Evolutionary conservation across 1,140 invertebrate genomes (phyloP).

Genomic region (Panagrolaimus sp.): DNA sequence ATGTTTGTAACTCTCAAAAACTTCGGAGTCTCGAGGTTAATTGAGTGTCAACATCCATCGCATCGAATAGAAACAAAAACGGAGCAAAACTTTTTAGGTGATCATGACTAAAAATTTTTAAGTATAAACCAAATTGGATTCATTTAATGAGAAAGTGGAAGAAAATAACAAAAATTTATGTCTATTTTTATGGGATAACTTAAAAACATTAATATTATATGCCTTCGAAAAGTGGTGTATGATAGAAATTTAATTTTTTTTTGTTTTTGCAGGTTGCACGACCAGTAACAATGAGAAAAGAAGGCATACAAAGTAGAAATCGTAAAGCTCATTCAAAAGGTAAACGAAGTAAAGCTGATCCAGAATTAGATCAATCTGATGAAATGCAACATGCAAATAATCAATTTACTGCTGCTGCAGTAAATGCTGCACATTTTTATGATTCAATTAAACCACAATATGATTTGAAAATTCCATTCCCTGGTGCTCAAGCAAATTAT

Average conservation of each 20-base stretch:
- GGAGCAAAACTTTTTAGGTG: background rate
- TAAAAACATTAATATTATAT: too few relatives aligned
- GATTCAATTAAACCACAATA: background rate
- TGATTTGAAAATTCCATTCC: too few relatives aligned
- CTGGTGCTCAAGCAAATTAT: too few relatives aligned
- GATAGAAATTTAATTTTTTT: conserved; percentile 61
- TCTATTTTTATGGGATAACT: too few relatives aligned
- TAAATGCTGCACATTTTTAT: background rate
- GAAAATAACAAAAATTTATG: too few relatives aligned
- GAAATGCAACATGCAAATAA: conserved; percentile 7
- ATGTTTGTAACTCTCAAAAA: background rate
- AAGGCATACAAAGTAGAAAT: conserved; percentile 94
- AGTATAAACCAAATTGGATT: conserved; percentile 95
- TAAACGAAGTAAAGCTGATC: background rate
- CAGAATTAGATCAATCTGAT: conserved; percentile 3
- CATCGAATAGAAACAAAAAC: background rate
- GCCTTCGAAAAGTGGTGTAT: background rate
- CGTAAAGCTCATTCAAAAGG: conserved; percentile 71
- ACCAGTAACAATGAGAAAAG: conserved; percentile 96
- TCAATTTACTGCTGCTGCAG: background rate
- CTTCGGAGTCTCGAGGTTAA: conserved; percentile 8
- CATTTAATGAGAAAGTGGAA: too few relatives aligned
- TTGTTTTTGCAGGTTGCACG: conserved; percentile 98
- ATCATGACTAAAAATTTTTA: conserved; percentile 87
- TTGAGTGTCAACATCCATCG: conserved; percentile 13